Conservation (phyloP, 2,797 vertebrate species). For the Takifugu rubripes region DNA sequence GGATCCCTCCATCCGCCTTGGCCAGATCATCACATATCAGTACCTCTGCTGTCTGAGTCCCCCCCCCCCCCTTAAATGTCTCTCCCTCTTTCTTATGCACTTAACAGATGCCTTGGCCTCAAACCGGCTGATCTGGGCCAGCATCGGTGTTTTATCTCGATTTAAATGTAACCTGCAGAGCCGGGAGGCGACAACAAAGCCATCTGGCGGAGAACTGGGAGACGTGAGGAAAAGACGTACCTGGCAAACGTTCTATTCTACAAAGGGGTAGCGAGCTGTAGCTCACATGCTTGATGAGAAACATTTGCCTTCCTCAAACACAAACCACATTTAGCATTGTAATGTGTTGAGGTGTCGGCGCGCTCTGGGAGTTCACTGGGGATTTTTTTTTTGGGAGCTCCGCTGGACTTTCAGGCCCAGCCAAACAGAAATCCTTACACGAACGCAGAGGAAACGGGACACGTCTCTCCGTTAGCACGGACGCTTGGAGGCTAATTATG, state of each 20-base stretch:
- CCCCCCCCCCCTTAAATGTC: slow-evolving; percentile 29
- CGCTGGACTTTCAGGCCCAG: no score
- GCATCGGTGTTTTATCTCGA: slow-evolving; percentile 46
- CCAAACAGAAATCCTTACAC: no score
- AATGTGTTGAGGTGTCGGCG: no score
- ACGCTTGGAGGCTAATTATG: not conserved
- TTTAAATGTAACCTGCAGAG: slow-evolving; percentile 30
- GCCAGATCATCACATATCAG: slow-evolving; percentile 59
- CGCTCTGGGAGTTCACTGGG: no score
- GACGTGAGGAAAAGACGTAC: slow-evolving; percentile 38
- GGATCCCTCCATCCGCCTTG: slow-evolving; percentile 47
- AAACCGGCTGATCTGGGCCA: slow-evolving; percentile 51
- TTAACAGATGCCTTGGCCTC: slow-evolving; percentile 67
- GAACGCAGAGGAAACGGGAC: no score
- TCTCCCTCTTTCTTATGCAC: slow-evolving; percentile 54
- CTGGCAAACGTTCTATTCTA: slow-evolving; percentile 15
- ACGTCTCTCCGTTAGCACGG: no score
- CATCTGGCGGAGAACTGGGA: slow-evolving; percentile 12
- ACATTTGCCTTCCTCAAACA: not conserved
- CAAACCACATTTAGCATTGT: no score
- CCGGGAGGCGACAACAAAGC: slow-evolving; percentile 21
- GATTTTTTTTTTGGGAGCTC: no score
- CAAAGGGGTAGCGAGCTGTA: no score
- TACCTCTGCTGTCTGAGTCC: slow-evolving; percentile 50
- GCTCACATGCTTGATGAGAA: not conserved